Conservation (phyloP, 2,797 vertebrate genomes). For the Fratercula arctica region DNA sequence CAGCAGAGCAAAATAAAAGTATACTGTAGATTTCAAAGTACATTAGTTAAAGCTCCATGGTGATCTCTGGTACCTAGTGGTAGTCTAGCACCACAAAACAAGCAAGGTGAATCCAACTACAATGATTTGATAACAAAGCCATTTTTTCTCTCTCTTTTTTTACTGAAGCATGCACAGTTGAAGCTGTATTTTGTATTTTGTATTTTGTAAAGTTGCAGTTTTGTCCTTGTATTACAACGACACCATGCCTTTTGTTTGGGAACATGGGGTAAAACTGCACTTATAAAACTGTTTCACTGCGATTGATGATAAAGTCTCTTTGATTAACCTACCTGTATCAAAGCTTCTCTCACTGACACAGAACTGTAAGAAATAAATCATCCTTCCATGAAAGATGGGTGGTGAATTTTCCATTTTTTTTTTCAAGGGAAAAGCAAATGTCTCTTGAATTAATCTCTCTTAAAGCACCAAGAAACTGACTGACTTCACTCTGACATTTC, state of each 20-base stretch:
- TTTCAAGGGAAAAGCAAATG: background rate
- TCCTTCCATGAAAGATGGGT: constrained; percentile 30
- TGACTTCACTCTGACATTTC: background rate
- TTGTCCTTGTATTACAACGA: background rate
- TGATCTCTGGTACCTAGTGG: background rate
- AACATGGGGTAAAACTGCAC: background rate
- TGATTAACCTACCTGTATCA: constrained; percentile 26
- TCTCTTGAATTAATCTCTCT: background rate
- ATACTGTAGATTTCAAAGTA: background rate
- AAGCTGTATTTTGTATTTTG: background rate
- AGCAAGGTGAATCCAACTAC: background rate
- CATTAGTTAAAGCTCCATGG: background rate
- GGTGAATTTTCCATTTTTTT: constrained; percentile 28
- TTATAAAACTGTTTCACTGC: background rate
- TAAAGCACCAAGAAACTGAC: background rate
- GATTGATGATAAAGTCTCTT: constrained; percentile 53
- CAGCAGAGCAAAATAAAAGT: background rate
- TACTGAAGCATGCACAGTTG: background rate
- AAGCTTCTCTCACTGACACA: background rate
- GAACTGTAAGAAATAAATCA: constrained; percentile 40
- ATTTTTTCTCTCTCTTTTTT: background rate
- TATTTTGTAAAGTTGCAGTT: background rate
- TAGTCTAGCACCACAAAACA: background rate
- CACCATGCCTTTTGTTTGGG: background rate
- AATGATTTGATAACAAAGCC: background rate